Base-by-base conservation (phyloP, 2,888 invertebrate genomes). In the Brachyopa scutellaris region DNA sequence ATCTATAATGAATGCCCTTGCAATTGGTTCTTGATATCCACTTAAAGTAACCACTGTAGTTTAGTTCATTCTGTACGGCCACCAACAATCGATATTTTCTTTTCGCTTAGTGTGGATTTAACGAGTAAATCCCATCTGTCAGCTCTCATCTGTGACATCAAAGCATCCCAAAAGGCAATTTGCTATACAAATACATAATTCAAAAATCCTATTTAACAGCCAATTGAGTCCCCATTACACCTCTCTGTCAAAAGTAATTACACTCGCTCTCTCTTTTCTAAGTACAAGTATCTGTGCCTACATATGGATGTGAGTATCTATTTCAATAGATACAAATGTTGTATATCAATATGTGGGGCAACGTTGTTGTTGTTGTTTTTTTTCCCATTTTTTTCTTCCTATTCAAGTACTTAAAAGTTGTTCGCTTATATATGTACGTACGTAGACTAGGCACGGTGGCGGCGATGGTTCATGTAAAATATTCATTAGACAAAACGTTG, bases 171-270 rank as follows among this genome's bases (percentile, higher is more conserved):
- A 26, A 51, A 38, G 74, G 51, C 62, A 69, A 51, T 57, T 49
- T 67, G 23, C 70, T 26, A 29, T 53, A 66, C 51, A 77, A 70
- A 3, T 6, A 26, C 26, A 82, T 82, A 72, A 72, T 72, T 82
- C 70, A 82, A 76, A n/a, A 66, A 76, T 82, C 82, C 72, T 77
- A 77, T 82, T 77, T 82, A 82, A 72, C 82, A 82, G 82, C 66
- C 82, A 82, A 82, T 82, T 82, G 77, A 82, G 70, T 55, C 64
- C 53, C 82, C 77, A 82, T 82, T 82, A 77, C 82, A 66, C 69
- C 70, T 51, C 80, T 59, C 82, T 77, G 76, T 69, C 38, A 72
- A 77, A 72, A 61, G 70, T 82, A 82, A 82, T 82, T 82, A 82
- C 69, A 76, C 67, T 33, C 33, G 47, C 45, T 49, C 55, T 76